Conservation (phyloP, 2,113 vertebrate species). For the Pyrgilauda ruficollis region DNA sequence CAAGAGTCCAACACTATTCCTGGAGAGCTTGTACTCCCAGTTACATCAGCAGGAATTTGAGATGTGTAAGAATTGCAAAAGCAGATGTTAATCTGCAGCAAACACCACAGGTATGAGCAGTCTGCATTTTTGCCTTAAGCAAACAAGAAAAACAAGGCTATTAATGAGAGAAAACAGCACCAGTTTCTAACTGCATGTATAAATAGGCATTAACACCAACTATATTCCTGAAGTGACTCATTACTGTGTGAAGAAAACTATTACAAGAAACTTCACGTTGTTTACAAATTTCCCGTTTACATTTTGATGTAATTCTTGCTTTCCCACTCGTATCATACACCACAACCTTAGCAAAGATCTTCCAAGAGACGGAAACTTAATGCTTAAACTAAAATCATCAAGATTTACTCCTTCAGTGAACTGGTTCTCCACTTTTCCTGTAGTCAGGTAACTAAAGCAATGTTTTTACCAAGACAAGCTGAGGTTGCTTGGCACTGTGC, state of each 20-base stretch:
- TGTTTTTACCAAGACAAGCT: background rate
- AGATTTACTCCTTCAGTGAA: background rate
- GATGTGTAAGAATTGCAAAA: constrained; percentile 39
- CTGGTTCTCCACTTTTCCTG: background rate
- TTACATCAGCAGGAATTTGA: background rate
- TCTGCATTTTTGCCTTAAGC: constrained; percentile 63
- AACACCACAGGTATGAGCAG: constrained; percentile 41
- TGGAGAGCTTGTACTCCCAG: constrained; percentile 13
- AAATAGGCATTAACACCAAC: constrained; percentile 38
- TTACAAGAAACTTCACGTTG: background rate
- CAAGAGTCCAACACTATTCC: background rate
- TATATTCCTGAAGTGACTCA: constrained; percentile 9
- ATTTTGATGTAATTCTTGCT: background rate
- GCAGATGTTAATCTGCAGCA: constrained; percentile 50
- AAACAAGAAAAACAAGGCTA: constrained; percentile 67
- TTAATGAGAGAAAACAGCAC: constrained; percentile 50
- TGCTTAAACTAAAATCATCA: background rate
- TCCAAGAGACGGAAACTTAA: background rate
- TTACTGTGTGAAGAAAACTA: background rate
- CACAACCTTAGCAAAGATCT: background rate
- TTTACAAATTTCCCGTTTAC: constrained; percentile 6
- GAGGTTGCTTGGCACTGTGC: background rate
- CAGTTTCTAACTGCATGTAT: constrained; percentile 50
- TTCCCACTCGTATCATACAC: background rate
- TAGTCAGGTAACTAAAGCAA: background rate